Evolutionary conservation across 2,113 vertebrate species (phyloP).

Genomic region (Scartelaos histophorus): DNA sequence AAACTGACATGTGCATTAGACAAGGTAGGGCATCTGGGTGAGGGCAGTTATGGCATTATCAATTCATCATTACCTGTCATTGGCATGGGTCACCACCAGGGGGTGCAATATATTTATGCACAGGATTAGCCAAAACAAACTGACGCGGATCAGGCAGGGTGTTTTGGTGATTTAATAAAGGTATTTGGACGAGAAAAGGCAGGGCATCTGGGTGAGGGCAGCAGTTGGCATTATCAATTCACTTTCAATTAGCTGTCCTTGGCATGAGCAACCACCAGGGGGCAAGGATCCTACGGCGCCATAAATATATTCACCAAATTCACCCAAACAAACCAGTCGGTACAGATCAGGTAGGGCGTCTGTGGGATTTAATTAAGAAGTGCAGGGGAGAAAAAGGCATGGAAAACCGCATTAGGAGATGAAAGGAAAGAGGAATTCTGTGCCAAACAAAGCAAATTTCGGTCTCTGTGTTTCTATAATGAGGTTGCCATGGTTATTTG

Average conservation of each 20-base stretch:
- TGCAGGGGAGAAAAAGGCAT: conserved; percentile 1
- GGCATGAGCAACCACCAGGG: conserved; percentile 46
- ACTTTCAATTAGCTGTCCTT: conserved; percentile 69
- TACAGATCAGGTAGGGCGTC: conserved; percentile 45
- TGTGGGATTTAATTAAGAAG: conserved; percentile 61
- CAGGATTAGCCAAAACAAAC: conserved; percentile 31
- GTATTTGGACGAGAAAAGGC: conserved; percentile 42
- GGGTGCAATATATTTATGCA: conserved; percentile 34
- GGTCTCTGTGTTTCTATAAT: neutral
- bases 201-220: conserved; percentile 36
- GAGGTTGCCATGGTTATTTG: conserved; percentile 5
- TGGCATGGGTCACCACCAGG: conserved; percentile 45
- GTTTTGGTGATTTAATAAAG: conserved; percentile 66
- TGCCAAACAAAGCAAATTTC: conserved; percentile 10
- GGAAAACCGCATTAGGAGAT: neutral
- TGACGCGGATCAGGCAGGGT: conserved; percentile 27
- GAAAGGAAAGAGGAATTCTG: neutral
- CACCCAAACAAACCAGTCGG: conserved; percentile 1
- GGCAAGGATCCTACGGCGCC: conserved; percentile 29
- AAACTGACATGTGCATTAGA: too few relatives aligned
- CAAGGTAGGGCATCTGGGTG: conserved; percentile 35
- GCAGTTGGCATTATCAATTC: conserved; percentile 67
- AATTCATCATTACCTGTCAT: conserved; percentile 70
- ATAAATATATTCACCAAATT: conserved; percentile 29
- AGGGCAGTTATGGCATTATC: conserved; percentile 58